Evolutionary conservation across 2,888 invertebrate species (phyloP).

Genomic region (Latrodectus elegans): DNA sequence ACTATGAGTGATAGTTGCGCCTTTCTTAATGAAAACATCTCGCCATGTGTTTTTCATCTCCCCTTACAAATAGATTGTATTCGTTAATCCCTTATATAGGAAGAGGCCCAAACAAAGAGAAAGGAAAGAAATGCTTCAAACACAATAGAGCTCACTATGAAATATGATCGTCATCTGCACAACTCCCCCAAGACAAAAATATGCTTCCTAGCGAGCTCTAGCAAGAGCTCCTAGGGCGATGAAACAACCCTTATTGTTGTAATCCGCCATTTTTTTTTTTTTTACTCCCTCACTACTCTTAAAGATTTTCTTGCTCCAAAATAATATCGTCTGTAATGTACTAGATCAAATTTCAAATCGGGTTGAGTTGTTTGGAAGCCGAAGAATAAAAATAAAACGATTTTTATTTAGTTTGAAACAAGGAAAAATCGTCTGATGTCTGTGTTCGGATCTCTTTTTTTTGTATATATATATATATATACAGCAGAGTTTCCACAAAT

Average conservation of each 20-base stretch:
- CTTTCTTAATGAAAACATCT: too few species aligned
- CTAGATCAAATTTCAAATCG: not conserved
- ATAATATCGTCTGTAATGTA: conserved; percentile 3
- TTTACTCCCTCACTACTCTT: not conserved
- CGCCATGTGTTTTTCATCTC: conserved; percentile 8
- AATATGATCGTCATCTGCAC: conserved; percentile 25
- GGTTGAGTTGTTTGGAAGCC: not conserved
- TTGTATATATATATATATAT: too few species aligned
- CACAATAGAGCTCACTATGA: conserved; percentile 35
- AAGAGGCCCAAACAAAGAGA: conserved; percentile 7
- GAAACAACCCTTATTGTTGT: conserved; percentile 1
- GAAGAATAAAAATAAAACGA: too few species aligned
- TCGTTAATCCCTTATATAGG: not conserved
- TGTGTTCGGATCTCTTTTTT: too few species aligned
- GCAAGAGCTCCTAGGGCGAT: not conserved
- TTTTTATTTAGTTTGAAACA: too few species aligned
- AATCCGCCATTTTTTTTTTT: not conserved
- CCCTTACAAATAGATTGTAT: conserved; percentile 13
- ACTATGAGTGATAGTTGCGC: too few species aligned
- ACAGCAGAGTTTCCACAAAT: too few species aligned
- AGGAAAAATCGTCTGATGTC: too few species aligned
- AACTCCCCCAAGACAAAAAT: not conserved
- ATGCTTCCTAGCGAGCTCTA: not conserved
- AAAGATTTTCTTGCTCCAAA: not conserved
- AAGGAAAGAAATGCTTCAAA: conserved; percentile 8